Base-by-base conservation (phyloP, 2,888 invertebrate species). In the Cataglyphis cursor region DNA sequence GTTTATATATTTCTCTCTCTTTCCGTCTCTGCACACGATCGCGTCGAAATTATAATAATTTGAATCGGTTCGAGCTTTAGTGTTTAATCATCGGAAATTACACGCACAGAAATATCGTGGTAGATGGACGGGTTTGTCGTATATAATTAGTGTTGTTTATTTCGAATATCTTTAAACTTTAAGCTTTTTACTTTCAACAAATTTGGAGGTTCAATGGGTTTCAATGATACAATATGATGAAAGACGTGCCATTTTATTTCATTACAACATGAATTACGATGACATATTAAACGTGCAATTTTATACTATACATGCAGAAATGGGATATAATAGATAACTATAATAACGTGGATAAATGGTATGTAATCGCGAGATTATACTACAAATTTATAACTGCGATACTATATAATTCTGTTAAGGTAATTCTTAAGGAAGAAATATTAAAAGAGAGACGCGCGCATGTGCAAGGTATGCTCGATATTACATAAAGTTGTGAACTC, bases 81-180 rank as follows among this genome's bases (percentile, higher is more conserved):
- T 62, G 3, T 73, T 73, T 59, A 73, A 41, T 48, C 4, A 44
- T 4, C 48, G 48, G n/a, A 48, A 48, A 48, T 48, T 48, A 8
- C 48, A 18, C n/a, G n/a, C 6, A n/a, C 8, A n/a, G n/a, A 2
- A n/a, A 48, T 48, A 48, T 44, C 15, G 15, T 62, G 28, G 15
- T n/a, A 8, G 9, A 21, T 35, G 10, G 3, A 15, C 9, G 6
- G 31, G 31, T 31, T 54, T 35, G 8, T 28, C 21, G 21, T 18
- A 21, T 1, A 5, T 57, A 72, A 57, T 35, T 44, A 24, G 35
- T n/a, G 5, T 57, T n/a, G 38, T 72, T 72, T 24, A 72, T 72
- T 59, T 38, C 12, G 18, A 61, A 9, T 59, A 59, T 72, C 10
- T 18, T 51, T n/a, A 59, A 38, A 21, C 24, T 54, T 57, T 10